Base-by-base conservation (phyloP, 2,113 vertebrate species). In the Patagioenas fasciata region DNA sequence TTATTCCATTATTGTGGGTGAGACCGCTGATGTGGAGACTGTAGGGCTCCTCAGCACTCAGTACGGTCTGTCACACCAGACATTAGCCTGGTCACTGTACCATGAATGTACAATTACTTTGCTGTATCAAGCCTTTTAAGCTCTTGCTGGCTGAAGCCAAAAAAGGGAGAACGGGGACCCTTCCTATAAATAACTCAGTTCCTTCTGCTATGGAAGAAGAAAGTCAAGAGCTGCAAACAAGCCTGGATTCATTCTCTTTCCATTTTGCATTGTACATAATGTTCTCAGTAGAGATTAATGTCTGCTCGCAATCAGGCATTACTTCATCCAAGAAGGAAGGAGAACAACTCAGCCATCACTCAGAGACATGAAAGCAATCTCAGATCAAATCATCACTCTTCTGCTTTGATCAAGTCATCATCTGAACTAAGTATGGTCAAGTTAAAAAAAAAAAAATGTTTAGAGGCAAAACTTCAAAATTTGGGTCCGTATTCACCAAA, bases 251-350 rank as follows among this genome's bases (percentile, higher is more conserved):
- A 18, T 85, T 89, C 91, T 79, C 50, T 89, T 94, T 88, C 47
- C 26, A 72, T 90, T 89, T 79, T 72, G 62, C 42, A 42, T 85
- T 79, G 48, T 32, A 85, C 1, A 9, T 72, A 85, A 85, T 69
- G 82, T 96, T 90, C 85, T 75, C 61, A 67, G 79, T 28, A 16
- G 48, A 95, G 79, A 96, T 88, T 77, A 88, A 96, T 94, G 34
- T 89, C 81, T 91, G 44, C 32, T 94, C 61, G 40, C 0, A 2
- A 72, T 65, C 74, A 82, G 4, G 74, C 62, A 91, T 65, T 93
- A 91, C 80, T 90, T 95, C 74, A 93, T 77, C 79, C 71, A 75
- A 56, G 62, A 65, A 91, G 42, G 56, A 72, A 72, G 36, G 36
- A 80, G 77, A 94, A 75, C 58, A 85, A 72, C 48, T 69, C 31